Base-by-base conservation (phyloP, 2,797 vertebrate genomes). In the Microchirus variegatus region DNA sequence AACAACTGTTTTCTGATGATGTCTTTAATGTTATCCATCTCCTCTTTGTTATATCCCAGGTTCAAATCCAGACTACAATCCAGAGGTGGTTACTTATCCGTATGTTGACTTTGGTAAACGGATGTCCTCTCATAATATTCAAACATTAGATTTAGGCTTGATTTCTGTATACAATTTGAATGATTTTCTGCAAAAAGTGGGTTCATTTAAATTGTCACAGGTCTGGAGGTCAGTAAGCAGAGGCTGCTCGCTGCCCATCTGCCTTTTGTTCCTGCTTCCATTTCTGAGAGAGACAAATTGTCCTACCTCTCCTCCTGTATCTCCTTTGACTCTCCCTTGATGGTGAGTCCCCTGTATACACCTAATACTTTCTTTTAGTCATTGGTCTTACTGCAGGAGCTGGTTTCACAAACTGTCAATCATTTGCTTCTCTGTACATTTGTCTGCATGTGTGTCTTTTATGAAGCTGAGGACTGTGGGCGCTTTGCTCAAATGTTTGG, bases 401-500 rank as follows among this genome's bases (percentile, higher is more conserved):
- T 52, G 49, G 56, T 63, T 15, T 42, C 38, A 26, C 18, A 7
- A 75, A 61, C 44, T 56, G 58, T 65, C 61, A 18, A 60, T 73
- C 44, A 42, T 61, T 67, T 73, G n/a, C 73, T 43, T 69, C 63
- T 63, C 15, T 56, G 46, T 66, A 7, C 15, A 19, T 46, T 46
- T 54, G 37, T 41, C 40, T 52, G 53, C 62, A 19, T 42, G n/a
- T 58, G 17, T 62, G 47, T 42, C 35, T 57, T 36, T 78, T 77
- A 67, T 41, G 42, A 77, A 96, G 95, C 55, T 99, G 78, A 93
- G 93, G 90, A 90, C 95, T 63, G 77, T 98, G 62, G 97, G 97
- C 26, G 97, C 93, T 36, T 90, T 99, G 47, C 83, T 99, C 53
- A 99, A 98, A 86, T 98, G 96, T 86, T 89, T 99, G 82, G 94